phyloP scores from a whole-genome alignment of 2,113 vertebrate genomes.

The Myodes glareolus region DNA sequence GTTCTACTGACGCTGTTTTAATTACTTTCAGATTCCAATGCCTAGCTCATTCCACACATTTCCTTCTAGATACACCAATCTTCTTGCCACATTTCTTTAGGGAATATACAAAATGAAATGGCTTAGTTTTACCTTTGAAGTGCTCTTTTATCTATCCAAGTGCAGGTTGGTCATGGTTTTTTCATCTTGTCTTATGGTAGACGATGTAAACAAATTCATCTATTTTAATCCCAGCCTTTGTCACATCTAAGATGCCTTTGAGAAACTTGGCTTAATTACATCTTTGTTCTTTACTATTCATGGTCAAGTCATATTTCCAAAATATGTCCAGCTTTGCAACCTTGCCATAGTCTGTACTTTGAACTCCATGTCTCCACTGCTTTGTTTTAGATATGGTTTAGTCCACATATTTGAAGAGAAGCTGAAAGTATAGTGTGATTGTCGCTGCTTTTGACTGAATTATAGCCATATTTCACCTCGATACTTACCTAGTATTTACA shows the following conservation, averaged over 20 bases:
- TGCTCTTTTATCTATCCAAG: conserved; percentile 38
- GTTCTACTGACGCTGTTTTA: conserved; percentile 24
- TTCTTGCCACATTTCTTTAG: conserved; percentile 15
- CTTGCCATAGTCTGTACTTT: neutral
- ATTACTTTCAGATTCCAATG: neutral
- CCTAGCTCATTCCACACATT: neutral
- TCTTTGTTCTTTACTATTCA: conserved; percentile 45
- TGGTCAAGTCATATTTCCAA: conserved; percentile 54
- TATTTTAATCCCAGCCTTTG: conserved; percentile 29
- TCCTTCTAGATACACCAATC: neutral
- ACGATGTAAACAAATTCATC: conserved; percentile 1
- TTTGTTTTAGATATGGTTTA: conserved; percentile 72
- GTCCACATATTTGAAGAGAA: conserved; percentile 57
- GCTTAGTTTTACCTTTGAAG: neutral
- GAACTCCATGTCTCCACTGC: conserved; percentile 9
- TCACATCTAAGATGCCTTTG: conserved; percentile 44
- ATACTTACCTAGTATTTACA: conserved; percentile 48
- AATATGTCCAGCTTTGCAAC: conserved; percentile 35
- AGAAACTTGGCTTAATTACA: conserved; percentile 21
- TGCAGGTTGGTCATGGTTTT: neutral
- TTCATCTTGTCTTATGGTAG: conserved; percentile 29
- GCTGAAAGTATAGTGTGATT: conserved; percentile 54
- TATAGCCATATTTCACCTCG: conserved; percentile 67
- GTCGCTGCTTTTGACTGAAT: conserved; percentile 71
- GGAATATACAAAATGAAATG: neutral